Evolutionary conservation across 2,113 vertebrate genomes (phyloP).

Genomic region (Leptobrachium leishanense): DNA sequence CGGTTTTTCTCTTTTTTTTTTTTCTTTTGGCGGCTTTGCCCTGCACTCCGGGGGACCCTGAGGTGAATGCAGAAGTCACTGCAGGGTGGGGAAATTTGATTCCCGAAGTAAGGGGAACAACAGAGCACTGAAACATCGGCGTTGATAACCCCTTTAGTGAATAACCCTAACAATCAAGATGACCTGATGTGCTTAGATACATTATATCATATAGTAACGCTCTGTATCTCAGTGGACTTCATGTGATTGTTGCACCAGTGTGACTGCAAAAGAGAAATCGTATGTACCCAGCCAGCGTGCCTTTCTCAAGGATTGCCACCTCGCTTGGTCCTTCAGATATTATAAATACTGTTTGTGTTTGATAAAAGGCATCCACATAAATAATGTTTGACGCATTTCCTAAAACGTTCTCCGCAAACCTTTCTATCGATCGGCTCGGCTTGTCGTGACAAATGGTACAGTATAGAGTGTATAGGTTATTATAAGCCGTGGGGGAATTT

Average conservation of each 20-base stretch:
- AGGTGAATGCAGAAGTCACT: too few species aligned
- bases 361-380: conserved; percentile 39
- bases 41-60: too few species aligned
- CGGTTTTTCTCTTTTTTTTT: too few species aligned
- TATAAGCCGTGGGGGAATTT: neutral
- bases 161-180: too few species aligned
- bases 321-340: neutral
- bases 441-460: conserved; percentile 27
- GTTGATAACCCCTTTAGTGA: too few species aligned
- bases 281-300: neutral
- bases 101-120: too few species aligned
- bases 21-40: too few species aligned
- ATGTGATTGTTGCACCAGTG: neutral
- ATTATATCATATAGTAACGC: too few species aligned
- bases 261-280: neutral
- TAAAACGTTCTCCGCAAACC: conserved; percentile 18
- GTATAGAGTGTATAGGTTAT: conserved; percentile 15
- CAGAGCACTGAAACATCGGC: too few species aligned
- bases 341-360: conserved; percentile 20
- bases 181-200: too few species aligned
- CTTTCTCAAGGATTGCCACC: neutral
- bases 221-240: too few species aligned
- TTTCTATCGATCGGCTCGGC: conserved; percentile 25
- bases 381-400: conserved; percentile 36
- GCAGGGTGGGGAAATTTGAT: too few species aligned